Base-by-base conservation (phyloP, 2,888 invertebrate genomes). In the Epirrhoe tristata region DNA sequence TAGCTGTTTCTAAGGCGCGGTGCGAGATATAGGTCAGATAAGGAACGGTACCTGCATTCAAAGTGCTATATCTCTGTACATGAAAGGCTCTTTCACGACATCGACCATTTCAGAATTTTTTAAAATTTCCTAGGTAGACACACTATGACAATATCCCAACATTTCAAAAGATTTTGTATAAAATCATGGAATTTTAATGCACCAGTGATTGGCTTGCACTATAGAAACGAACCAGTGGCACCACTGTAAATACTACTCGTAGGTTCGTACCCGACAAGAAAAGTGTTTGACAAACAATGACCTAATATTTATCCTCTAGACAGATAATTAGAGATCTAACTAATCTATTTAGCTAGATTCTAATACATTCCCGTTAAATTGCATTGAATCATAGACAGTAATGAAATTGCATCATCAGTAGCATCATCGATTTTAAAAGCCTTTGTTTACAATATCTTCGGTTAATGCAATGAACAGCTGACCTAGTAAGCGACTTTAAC, bases 11-110 rank as follows among this genome's bases (percentile, higher is more conserved):
- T 61, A 67, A 60, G 72, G 74, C 68, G 73, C 64, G 69, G 70
- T 63, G 75, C 71, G 75, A 77, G 77, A 73, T 74, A 71, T 73
- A 73, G 75, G 74, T 70, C 72, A 80, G 79, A 81, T 81, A 81
- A 78, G 76, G 66, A 74, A 67, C 70, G 72, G 74, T 65, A 67
- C 73, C 73, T 74, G 74, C 77, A 78, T 77, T 74, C 71, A 75
- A 67, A 75, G 78, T 78, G 77, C 76, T 74, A 74, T 78, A 81
- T 82, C 77, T 75, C 66, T 52, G 69, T 74, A 69, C 75, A 73
- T 69, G 74, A 73, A 70, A 62, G 56, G 66, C 52, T 59, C 55
- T 68, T 68, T 61, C 70, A 59, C 65, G 68, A 64, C 72, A 69
- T 69, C 63, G 60, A 61, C 67, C n/a, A 72, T 69, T 63, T 55